These are phyloP conservation scores for Synanthedon formicaeformis DNA, from an alignment of 2,888 invertebrate genomes.

Conservation along the genomic window DNA sequence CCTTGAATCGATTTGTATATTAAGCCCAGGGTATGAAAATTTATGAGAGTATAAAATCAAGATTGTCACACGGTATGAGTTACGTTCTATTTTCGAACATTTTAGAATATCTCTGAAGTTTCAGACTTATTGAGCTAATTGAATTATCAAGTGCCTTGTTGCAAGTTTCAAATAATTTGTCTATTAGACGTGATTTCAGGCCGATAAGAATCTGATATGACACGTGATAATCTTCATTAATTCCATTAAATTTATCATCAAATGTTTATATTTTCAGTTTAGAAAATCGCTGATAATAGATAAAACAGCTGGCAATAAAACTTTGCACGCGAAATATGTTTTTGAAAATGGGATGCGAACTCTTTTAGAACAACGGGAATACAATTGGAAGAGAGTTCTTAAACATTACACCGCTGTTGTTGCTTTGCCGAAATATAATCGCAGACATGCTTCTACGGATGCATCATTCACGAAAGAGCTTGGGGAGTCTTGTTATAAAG, in stretches of 20 bases:
- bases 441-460: conserved; percentile 31
- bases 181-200: too few species aligned
- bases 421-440: conserved; percentile 37
- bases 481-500: conserved; percentile 36
- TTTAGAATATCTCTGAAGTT: too few species aligned
- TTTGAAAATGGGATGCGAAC: conserved; percentile 50
- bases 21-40: too few species aligned
- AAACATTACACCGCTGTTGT: conserved; percentile 54
- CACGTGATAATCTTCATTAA: not conserved
- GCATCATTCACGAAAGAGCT: conserved; percentile 35
- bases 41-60: too few species aligned
- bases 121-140: too few species aligned
- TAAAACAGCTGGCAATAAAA: conserved; percentile 29
- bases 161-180: too few species aligned
- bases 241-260: not conserved
- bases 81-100: too few species aligned
- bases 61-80: too few species aligned
- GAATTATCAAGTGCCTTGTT: too few species aligned
- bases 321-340: conserved; percentile 40
- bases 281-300: conserved; percentile 40
- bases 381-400: conserved; percentile 47
- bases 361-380: conserved; percentile 37
- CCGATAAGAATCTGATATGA: not conserved
- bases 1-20: too few species aligned
- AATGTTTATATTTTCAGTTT: conserved; percentile 25